Evolutionary conservation across 2,113 vertebrate species (phyloP).

Genomic region (Hyaena hyaena): DNA sequence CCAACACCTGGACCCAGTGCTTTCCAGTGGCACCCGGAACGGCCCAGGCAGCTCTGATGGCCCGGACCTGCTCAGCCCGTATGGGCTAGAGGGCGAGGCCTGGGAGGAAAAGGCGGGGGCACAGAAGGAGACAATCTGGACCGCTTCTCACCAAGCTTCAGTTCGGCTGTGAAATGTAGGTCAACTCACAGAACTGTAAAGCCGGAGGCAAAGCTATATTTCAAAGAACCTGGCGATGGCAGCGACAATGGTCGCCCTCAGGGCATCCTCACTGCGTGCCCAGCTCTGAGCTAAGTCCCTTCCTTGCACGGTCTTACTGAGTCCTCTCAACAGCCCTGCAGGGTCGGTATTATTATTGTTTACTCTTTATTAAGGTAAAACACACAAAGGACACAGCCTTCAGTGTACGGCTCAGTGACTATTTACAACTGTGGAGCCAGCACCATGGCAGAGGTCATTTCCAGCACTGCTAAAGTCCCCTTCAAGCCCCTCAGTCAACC

Average conservation of each 20-base stretch:
- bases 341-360: neutral
- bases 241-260: accelerated
- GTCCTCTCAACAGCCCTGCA: neutral
- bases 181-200: neutral
- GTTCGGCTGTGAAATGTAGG: neutral
- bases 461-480: neutral
- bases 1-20: neutral
- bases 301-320: accelerated
- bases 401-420: accelerated
- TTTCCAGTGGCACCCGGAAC: neutral
- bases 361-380: neutral
- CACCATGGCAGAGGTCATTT: neutral
- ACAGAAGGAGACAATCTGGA: neutral
- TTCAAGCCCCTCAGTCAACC: neutral
- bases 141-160: neutral
- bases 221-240: neutral
- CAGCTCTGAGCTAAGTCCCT: neutral
- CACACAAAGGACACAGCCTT: neutral
- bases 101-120: neutral
- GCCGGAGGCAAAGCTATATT: accelerated
- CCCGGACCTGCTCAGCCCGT: neutral
- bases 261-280: neutral
- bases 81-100: neutral
- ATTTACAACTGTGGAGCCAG: neutral
- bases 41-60: neutral